Evolutionary conservation across 2,797 vertebrate genomes (phyloP).

Genomic region (Labroides dimidiatus): DNA sequence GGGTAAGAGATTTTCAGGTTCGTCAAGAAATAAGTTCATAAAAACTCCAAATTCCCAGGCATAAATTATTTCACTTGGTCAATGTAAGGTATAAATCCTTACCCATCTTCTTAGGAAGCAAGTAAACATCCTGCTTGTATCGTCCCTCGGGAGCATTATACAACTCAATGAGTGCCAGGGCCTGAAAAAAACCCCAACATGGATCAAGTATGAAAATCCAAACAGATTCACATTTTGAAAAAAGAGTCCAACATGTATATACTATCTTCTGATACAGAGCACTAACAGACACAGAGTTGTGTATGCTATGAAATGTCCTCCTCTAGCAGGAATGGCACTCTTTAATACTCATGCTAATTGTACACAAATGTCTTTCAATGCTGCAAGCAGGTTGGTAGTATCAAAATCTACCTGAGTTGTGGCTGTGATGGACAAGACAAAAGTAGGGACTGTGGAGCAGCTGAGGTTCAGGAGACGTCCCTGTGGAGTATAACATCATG

Average conservation of each 20-base stretch:
- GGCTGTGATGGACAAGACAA: constrained; percentile 96
- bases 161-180: constrained; percentile 94
- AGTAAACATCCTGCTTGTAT: constrained; percentile 96
- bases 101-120: constrained; percentile 99
- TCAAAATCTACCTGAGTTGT: constrained; percentile 90
- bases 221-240: neutral
- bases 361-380: no score
- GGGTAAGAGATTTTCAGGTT: neutral
- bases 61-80: no score
- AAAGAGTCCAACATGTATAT: neutral
- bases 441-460: constrained; percentile 96
- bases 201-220: constrained; percentile 12
- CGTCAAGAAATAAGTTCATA: neutral
- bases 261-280: constrained; percentile 5
- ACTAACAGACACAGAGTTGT: neutral
- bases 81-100: constrained; percentile 55
- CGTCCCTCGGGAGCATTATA: constrained; percentile 96
- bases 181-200: constrained; percentile 80
- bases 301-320: neutral
- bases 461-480: constrained; percentile 96
- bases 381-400: neutral
- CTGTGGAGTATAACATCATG: constrained; percentile 69
- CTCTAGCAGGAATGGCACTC: no score
- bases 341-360: no score
- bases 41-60: no score